Evolutionary conservation across 2,113 vertebrate genomes (phyloP), one percentile per base, ranked within the genome.

Genomic region (Triplophysa rosa): DNA sequence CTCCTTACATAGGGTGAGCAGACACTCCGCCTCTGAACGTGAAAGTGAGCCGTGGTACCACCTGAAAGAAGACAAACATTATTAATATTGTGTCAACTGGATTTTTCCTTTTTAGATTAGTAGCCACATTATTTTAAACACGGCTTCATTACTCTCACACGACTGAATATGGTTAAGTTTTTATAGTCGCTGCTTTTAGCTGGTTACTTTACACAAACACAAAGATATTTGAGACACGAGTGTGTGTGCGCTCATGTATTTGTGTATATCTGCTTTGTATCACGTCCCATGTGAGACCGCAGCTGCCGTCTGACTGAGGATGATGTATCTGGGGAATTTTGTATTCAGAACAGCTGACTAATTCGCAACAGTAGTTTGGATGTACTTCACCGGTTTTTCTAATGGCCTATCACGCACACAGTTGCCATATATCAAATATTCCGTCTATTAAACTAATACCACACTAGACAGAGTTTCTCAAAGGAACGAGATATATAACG

Each of bases 11-110:
- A 99, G 92, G 17, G 95, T 93, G 71, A 99, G 92, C 70, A 99
- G 91, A 72, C 94, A 94, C 91, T 99, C 97, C 0, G 97, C 96
- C 21, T 99, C 97, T 0, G 93, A 95, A 67, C 96, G 94, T 40
- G 94, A 96, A 88, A 98, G 94, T 19, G 95, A 92, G 66, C 97
- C 97, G 0, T 99, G 97, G 92, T 98, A 99, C 97, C 97, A 98
- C 88, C 97, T 99, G 88, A 87, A 59, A 71, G 24, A 74, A 1
- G 66, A 9, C n/a, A 52, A 52, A 16, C 14, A 52, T 52, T 7
- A 52, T 52, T 17, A 1, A 16, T 17, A 52, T 52, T 17, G 14
- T 17, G 47, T 14, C 4, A 14, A 14, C 14, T 4, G 12, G 13
- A 14, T 17, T 42, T 42, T 42, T 42, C 40, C 40, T 42, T 45